Evolutionary conservation across 2,113 vertebrate genomes (phyloP), one percentile per base, ranked within the genome.

Genomic region (Pogonocichla stellata): DNA sequence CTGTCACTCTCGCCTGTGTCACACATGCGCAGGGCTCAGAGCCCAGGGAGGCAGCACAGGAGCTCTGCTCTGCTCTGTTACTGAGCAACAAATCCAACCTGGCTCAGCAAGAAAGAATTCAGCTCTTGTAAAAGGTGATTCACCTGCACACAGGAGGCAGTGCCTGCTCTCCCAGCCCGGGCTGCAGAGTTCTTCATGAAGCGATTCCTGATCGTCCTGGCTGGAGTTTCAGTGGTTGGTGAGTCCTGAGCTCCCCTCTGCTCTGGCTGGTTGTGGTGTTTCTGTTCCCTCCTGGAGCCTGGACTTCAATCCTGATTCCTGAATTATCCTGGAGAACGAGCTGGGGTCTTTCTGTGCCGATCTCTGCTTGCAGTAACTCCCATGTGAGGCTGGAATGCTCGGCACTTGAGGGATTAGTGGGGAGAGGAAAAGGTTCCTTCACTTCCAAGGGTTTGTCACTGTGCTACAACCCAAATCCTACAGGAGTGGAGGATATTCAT

Each of bases 191-290:
- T 43, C 60, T 96, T 83, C 36, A 98, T 98, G 98, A 98, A 95
- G 98, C 89, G 19, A 2, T 7, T 98, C 14, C 95, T 97, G 90
- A 17, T 86, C 79, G 28, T 95, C 87, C 91, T 96, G 89, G 82
- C 83, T 8, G 81, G 57, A 8, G 95, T 95, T 87, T 93, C 95
- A 40, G 96, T 95, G 89, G 40, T 92, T 0, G 98, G 98, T 98
- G 79, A 98, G 98, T 97, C 24, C 53, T 29, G 69, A n/a, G 43
- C 89, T 95, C 51, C 74, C 23, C 67, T 77, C 71, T 73, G 43
- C 71, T 65, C 1, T 22, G 2, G 0, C n/a, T 33, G 8, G 1
- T 3, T 0, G 2, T 23, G 51, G 43, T 11, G 72, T 24, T 90
- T 66, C 47, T 74, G 38, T 34, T 58, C 34, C 67, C 42, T 42